Conservation (phyloP, 2,888 invertebrate species). For the Carterocephalus palaemon region DNA sequence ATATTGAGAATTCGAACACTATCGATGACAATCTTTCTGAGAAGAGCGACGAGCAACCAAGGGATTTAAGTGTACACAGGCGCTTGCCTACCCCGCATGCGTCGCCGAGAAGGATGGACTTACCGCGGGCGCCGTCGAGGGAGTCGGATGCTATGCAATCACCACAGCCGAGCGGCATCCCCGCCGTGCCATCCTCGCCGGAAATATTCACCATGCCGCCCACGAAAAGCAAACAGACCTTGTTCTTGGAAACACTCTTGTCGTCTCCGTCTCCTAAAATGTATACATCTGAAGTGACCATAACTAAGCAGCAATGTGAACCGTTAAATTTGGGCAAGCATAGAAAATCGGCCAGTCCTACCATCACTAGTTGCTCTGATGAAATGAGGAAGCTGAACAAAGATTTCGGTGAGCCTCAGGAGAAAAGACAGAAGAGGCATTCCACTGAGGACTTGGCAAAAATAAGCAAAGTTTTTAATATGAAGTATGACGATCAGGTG, state of each 20-base stretch:
- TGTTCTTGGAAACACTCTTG: conserved; percentile 81
- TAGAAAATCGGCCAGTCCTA: conserved; percentile 83
- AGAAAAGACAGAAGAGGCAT: conserved; percentile 61
- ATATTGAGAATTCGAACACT: conserved; percentile 45
- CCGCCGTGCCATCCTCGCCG: conserved; percentile 84
- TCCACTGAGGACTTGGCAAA: conserved; percentile 59
- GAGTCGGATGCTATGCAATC: conserved; percentile 86
- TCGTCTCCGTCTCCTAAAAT: conserved; percentile 80
- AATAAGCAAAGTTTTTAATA: conserved; percentile 59
- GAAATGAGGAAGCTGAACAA: conserved; percentile 81
- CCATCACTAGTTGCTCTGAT: conserved; percentile 86
- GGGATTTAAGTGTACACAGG: conserved; percentile 80
- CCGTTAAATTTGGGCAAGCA: conserved; percentile 84
- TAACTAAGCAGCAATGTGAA: conserved; percentile 80
- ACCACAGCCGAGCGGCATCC: conserved; percentile 85
- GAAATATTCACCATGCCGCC: conserved; percentile 79
- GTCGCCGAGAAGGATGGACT: conserved; percentile 68
- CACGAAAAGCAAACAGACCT: conserved; percentile 71
- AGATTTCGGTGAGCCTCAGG: conserved; percentile 71
- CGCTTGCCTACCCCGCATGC: conserved; percentile 63
- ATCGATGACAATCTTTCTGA: conserved; percentile 59
- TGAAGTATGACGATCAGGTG: conserved; percentile 49
- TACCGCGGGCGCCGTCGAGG: conserved; percentile 81
- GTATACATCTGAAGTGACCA: conserved; percentile 78
- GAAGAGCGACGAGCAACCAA: conserved; percentile 78